phyloP scores from a whole-genome alignment of 1,140 invertebrate species.

The Drosophila arawakana region DNA sequence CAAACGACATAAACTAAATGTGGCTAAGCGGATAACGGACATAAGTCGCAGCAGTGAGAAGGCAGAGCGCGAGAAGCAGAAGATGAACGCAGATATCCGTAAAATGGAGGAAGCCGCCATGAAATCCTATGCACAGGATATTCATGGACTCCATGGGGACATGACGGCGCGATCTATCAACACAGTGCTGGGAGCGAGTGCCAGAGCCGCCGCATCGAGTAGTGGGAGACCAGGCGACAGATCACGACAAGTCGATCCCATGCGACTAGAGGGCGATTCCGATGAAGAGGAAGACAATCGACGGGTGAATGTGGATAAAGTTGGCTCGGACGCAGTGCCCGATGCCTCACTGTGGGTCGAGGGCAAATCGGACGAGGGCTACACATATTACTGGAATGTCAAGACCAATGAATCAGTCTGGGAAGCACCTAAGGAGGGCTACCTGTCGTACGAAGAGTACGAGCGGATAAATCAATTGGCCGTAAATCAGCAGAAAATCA shows the following conservation, averaged over 20 bases:
- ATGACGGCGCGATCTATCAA: slow-evolving; percentile 87
- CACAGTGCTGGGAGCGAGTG: slow-evolving; percentile 56
- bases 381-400: slow-evolving; percentile 92
- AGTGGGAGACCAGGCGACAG: slow-evolving; percentile 4
- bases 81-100: slow-evolving; percentile 92
- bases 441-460: slow-evolving; percentile 87
- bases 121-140: slow-evolving; percentile 92
- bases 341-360: slow-evolving; percentile 88
- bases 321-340: slow-evolving; percentile 62
- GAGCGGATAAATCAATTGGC: slow-evolving; percentile 86
- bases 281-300: slow-evolving; percentile 84
- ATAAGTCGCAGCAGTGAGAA: slow-evolving; percentile 93
- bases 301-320: slow-evolving; percentile 78
- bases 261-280: slow-evolving; percentile 64
- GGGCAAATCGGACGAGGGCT: slow-evolving; percentile 87
- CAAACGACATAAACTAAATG: slow-evolving; percentile 96
- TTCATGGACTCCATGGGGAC: slow-evolving; percentile 86
- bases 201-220: slow-evolving; percentile 9
- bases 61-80: slow-evolving; percentile 90
- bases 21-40: slow-evolving; percentile 93
- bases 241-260: slow-evolving; percentile 74
- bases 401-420: slow-evolving; percentile 89
- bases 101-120: slow-evolving; percentile 96
- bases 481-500: slow-evolving; percentile 85
- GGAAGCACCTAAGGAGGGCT: slow-evolving; percentile 88